Percentiles rank a stretch among this genome's conserved stretches.
phyloP scores from a whole-genome alignment of 2,113 vertebrate species.

The Todiramphus chloris region DNA sequence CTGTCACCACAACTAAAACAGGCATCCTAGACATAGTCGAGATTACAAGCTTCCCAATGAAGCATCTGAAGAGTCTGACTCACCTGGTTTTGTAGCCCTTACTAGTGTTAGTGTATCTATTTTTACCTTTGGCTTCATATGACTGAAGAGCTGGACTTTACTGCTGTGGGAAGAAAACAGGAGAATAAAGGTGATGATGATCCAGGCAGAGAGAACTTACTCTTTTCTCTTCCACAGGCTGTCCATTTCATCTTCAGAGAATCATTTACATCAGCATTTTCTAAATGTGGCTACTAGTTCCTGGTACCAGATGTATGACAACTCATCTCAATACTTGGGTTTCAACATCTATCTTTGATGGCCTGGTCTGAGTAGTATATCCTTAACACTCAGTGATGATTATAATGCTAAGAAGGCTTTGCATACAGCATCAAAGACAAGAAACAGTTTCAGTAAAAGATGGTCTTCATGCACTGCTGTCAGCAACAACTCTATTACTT shows the following conservation, averaged over 20 bases:
- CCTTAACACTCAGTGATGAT: background rate
- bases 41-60: background rate
- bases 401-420: background rate
- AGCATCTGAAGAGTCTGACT: background rate
- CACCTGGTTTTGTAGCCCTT: background rate
- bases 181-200: background rate
- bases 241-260: conserved; percentile 4
- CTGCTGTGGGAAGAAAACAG: background rate
- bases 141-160: background rate
- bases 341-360: background rate
- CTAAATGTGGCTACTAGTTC: background rate
- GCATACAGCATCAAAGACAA: background rate
- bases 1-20: accelerated
- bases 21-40: accelerated
- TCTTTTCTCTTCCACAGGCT: background rate
- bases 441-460: background rate
- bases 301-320: background rate
- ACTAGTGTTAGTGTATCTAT: background rate
- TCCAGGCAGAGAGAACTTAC: background rate
- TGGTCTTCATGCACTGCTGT: background rate
- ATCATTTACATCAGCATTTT: background rate
- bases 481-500: background rate
- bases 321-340: background rate
- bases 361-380: background rate
- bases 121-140: background rate